phyloP scores from a whole-genome alignment of 2,888 invertebrate genomes.

The Aphidoletes aphidimyza region DNA sequence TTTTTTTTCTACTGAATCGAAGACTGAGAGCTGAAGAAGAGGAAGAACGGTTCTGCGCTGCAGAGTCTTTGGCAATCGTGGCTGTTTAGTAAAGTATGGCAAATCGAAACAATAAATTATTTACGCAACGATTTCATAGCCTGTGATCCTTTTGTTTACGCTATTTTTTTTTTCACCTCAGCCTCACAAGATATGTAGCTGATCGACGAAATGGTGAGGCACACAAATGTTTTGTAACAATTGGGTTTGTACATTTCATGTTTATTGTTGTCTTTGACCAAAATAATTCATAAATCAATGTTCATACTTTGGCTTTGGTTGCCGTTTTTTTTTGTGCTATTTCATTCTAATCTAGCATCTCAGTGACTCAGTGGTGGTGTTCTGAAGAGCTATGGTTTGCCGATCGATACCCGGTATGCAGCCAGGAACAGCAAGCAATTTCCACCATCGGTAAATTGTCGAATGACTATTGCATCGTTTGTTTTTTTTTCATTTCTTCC shows the following conservation, averaged over 20 bases:
- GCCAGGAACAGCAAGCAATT: background rate
- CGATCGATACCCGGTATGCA: background rate
- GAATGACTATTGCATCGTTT: background rate
- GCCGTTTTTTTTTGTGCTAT: background rate
- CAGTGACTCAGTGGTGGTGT: conserved; percentile 14
- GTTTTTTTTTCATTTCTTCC: background rate
- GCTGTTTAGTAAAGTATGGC: conserved; percentile 10
- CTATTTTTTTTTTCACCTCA: background rate
- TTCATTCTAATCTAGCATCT: conserved; percentile 18
- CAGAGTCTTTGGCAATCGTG: background rate
- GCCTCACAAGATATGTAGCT: no score
- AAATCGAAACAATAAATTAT: conserved; percentile 46
- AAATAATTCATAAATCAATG: conserved; percentile 59
- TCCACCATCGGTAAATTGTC: conserved; percentile 21
- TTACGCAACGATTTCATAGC: conserved; percentile 18
- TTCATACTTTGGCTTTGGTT: conserved; percentile 53
- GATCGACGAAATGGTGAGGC: no score
- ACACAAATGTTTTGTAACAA: conserved; percentile 49
- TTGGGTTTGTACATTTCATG: conserved; percentile 38
- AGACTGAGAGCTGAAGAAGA: no score
- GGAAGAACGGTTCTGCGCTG: no score
- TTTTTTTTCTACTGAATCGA: background rate
- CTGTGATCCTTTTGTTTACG: background rate
- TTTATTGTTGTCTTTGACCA: conserved; percentile 56
- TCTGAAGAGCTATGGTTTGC: background rate